Evolutionary conservation across 2,113 vertebrate genomes (phyloP), one percentile per base, ranked within the genome.

Genomic region (Nothoprocta pentlandii): DNA sequence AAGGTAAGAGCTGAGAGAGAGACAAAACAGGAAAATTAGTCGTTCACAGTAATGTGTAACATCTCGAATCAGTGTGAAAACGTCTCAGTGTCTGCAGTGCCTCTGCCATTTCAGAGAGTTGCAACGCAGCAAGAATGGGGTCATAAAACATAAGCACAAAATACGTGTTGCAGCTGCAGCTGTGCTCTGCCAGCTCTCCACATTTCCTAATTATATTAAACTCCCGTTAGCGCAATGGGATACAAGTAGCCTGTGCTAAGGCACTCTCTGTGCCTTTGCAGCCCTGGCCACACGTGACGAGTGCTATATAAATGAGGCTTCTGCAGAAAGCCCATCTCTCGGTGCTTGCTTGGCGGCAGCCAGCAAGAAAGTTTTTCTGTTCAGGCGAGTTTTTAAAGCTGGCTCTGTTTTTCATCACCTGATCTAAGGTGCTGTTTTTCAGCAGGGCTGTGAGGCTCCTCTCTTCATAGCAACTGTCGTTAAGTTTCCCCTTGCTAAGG

Each of bases 1-100:
- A 99, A 99, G 2, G 97, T 98, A 53, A 97, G 17, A 17, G 99
- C 99, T 99, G 97, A 61, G 97, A 89, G 89, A 73, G n/a, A 90
- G 32, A 97, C 25, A 96, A 89, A 89, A 54, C 8, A 66, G 34
- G 41, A 63, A 41, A 64, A 56, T 8, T 47, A 62, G 16, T 17
- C 82, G 30, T 10, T 69, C 53, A 0, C 77, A 28, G 12, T 54
- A 75, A 74, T 23, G 68, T 42, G 42, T 64, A 87, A 41, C 21
- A 80, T 25, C 51, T 36, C 25, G 25, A 46, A 12, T 83, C 4
- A 4, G 44, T 80, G 44, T 36, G 14, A 36, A 42, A 66, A 4
- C 34, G 47, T 32, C 2, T 3, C 4, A 44, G 11, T 22, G 3
- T 76, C 84, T 47, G 53, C 66, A 64, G 2, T 51, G 58, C 66